Evolutionary conservation across 2,113 vertebrate genomes (phyloP).

Genomic region (Leucoraja erinaceus): DNA sequence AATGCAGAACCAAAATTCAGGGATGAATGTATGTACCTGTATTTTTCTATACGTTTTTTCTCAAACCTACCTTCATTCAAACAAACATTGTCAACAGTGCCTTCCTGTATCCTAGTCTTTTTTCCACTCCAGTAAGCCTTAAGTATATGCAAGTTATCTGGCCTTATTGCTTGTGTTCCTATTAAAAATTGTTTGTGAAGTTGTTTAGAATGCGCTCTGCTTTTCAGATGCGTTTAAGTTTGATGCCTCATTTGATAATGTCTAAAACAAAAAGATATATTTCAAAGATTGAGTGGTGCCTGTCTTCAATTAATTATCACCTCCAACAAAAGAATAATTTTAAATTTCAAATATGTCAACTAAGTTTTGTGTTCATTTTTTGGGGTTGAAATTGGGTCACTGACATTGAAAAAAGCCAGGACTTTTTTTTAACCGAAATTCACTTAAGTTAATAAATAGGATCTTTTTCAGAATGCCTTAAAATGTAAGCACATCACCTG

Average conservation of each 20-base stretch:
- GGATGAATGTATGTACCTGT: slow-evolving; percentile 81
- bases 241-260: background rate
- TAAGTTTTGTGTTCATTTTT: background rate
- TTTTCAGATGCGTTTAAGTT: background rate
- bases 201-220: background rate
- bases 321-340: background rate
- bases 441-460: background rate
- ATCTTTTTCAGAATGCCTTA: background rate
- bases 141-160: background rate
- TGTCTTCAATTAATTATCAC: background rate
- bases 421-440: background rate
- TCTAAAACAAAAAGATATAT: background rate
- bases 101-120: background rate
- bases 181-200: background rate
- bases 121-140: background rate
- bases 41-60: slow-evolving; percentile 3
- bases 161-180: background rate
- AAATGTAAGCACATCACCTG: background rate
- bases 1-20: slow-evolving; percentile 93
- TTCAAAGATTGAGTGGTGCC: background rate
- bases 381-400: background rate
- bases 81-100: too few species aligned
- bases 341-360: background rate
- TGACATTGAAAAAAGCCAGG: background rate
- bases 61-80: too few species aligned